These are phyloP conservation scores for Battus philenor DNA, from an alignment of 1,140 invertebrate genomes.

Conservation along the genomic window DNA sequence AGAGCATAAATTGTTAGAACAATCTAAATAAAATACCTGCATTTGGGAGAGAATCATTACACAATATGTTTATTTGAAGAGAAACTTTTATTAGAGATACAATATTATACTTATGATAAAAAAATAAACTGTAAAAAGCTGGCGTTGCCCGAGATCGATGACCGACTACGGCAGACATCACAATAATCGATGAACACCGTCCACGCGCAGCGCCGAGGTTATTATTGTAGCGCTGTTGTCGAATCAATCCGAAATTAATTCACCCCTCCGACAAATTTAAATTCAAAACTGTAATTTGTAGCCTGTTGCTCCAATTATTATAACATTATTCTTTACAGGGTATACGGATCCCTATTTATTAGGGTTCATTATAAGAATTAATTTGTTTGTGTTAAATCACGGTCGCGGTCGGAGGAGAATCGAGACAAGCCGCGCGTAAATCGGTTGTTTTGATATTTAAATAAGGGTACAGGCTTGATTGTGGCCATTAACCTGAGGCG, in stretches of 20 bases:
- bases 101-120: no score
- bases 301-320: constrained; percentile 67
- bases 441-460: constrained; percentile 71
- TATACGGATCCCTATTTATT: constrained; percentile 72
- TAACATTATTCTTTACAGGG: constrained; percentile 71
- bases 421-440: constrained; percentile 47
- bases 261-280: constrained; percentile 51
- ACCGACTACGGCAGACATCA: no score
- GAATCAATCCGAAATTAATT: constrained; percentile 59
- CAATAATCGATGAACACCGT: constrained; percentile 4
- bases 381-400: constrained; percentile 73
- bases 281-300: constrained; percentile 66
- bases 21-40: no score
- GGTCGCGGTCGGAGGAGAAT: constrained; percentile 38
- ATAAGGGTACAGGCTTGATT: constrained; percentile 64
- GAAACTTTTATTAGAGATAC: no score
- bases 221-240: constrained; percentile 24
- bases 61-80: no score
- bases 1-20: no score
- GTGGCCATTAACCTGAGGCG: constrained; percentile 41
- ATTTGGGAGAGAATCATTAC: no score
- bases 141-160: no score
- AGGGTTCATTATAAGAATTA: constrained; percentile 73
- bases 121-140: no score
- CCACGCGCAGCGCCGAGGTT: no score